Base-by-base conservation (phyloP, 2,888 invertebrate genomes). In the Zaprionus obscuricornis region DNA sequence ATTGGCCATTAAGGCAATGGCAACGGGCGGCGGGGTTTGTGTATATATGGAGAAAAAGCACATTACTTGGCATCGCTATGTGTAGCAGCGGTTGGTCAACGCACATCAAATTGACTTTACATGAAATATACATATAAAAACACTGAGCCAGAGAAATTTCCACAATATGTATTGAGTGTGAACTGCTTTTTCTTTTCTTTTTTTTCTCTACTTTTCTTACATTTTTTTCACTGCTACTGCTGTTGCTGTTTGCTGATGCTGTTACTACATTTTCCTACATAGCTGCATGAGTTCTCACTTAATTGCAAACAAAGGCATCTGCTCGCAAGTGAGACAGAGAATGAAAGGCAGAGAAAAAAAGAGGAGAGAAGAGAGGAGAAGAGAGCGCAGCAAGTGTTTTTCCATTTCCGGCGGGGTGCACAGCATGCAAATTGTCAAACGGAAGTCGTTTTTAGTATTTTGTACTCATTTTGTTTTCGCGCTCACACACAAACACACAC, bases 1-100 rank as follows among this genome's bases (percentile, higher is more conserved):
- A 89, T 89, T 89, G 89, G 86, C 89, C 88, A 89, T 89, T 89
- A 89, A 87, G 87, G 67, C 58, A 20, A 24, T 27, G 46, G 31
- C 47, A 37, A 20, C 27, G 13, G 6, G 13, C 13, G 18, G 2
- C n/a, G 10, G 6, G 1, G 17, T 29, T 36, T 2, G 11, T 16
- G 18, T n/a, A n/a, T n/a, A n/a, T n/a, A n/a, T n/a, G n/a, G 4
- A 31, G 29, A 3, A 8, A 11, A n/a, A 26, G 26, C 50, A 63
- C 73, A 75, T 64, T 75, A 67, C 56, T 74, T 51, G 56, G 26
- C 31, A 17, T 8, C 20, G 18, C 10, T 18, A n/a, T 18, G 50
- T 16, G 39, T 39, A 72, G 40, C 78, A 82, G 85, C 86, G 70
- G 82, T 84, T 49, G 76, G 66, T 58, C 66, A 55, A 45, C 47